A percentile compares a stretch with the other conserved stretches of the same genome.
Conservation (phyloP, 92 coral and sea anemone species). For the Blastomussa wellsi region DNA sequence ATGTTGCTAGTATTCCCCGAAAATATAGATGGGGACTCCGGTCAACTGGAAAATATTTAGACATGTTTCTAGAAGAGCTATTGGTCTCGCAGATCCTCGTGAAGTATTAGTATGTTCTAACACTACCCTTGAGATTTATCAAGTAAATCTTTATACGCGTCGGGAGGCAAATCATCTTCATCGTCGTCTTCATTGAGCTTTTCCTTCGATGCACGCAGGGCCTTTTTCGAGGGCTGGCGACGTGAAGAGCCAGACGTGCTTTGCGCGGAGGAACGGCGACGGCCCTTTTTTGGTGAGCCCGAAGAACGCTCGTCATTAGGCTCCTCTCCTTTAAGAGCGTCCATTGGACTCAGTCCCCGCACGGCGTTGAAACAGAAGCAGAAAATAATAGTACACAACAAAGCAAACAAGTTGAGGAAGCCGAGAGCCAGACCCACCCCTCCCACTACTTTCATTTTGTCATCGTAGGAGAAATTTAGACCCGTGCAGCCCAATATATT, state of each 20-base stretch:
- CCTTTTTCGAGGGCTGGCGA: slow-evolving; percentile 45
- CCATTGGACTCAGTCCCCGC: slow-evolving; percentile 89
- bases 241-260: slow-evolving; percentile 49
- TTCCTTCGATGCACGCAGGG: slow-evolving; percentile 70
- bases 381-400: slow-evolving; percentile 69
- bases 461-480: slow-evolving; percentile 78
- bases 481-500: slow-evolving; percentile 93
- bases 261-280: slow-evolving; percentile 36
- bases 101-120: neutral
- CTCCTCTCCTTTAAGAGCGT: slow-evolving; percentile 89
- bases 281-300: slow-evolving; percentile 5
- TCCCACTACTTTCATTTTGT: slow-evolving; percentile 74
- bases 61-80: no score
- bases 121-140: slow-evolving; percentile 67
- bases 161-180: slow-evolving; percentile 71
- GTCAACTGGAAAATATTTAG: no score
- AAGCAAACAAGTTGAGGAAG: slow-evolving; percentile 76
- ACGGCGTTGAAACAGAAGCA: slow-evolving; percentile 81
- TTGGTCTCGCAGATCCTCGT: neutral
- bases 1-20: no score
- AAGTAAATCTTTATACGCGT: slow-evolving; percentile 72
- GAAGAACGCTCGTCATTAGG: slow-evolving; percentile 51
- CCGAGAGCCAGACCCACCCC: slow-evolving; percentile 94
- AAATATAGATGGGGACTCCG: no score
- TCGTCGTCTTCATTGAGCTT: slow-evolving; percentile 69